These are phyloP conservation scores for Coilia nasus DNA, from an alignment of 2,797 vertebrate species.

Conservation along the genomic window DNA sequence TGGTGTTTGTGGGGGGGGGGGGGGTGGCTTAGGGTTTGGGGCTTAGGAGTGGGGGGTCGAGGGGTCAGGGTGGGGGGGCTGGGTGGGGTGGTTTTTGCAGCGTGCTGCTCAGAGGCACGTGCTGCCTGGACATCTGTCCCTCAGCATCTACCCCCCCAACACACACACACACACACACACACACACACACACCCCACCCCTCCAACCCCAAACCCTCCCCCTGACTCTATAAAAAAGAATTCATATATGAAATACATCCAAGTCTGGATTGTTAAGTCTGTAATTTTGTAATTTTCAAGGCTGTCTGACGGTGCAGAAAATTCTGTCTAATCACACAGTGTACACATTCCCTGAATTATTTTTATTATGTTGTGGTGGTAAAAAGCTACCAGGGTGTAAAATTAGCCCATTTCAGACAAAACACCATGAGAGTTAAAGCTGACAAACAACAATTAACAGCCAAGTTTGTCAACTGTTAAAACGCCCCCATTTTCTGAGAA, in stretches of 20 bases:
- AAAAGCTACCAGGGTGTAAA: not conserved
- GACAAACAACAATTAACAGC: not conserved
- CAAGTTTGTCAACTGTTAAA: not conserved
- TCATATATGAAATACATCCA: too few species aligned
- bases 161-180: conserved; percentile 45
- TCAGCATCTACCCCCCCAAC: conserved; percentile 32
- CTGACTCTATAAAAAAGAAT: not conserved
- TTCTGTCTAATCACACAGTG: too few species aligned
- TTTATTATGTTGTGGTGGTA: not conserved
- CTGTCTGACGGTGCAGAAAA: too few species aligned
- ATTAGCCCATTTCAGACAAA: not conserved
- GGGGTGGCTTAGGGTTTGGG: too few species aligned
- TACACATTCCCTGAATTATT: too few species aligned
- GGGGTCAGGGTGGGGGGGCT: conserved; percentile 16
- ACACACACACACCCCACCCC: conserved; percentile 30
- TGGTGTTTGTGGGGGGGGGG: too few species aligned
- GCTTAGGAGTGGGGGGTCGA: not conserved
- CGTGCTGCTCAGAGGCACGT: conserved; percentile 53
- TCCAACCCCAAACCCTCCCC: conserved; percentile 57
- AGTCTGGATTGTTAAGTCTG: too few species aligned
- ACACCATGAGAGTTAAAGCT: not conserved
- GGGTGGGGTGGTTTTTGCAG: conserved; percentile 32
- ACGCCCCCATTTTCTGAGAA: not conserved
- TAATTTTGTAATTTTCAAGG: too few species aligned
- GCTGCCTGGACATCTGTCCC: conserved; percentile 62